Base-by-base conservation (phyloP, 2,888 invertebrate genomes). In the Argyra leucocephala region DNA sequence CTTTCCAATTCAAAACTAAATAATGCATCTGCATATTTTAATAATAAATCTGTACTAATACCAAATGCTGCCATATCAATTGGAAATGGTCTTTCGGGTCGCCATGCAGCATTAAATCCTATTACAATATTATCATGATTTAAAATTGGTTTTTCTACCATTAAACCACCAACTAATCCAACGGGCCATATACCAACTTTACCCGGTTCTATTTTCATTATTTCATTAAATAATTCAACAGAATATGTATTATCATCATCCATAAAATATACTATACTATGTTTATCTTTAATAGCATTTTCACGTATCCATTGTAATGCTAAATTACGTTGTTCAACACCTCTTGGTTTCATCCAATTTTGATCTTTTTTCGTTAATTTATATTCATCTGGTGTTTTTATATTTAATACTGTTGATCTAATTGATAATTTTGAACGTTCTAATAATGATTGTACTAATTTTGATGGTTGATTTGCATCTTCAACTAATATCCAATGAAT, bases 31-130 rank as follows among this genome's bases (percentile, higher is more conserved):
- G 88, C 86, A 72, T 88, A 85, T 22, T 85, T 82, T 5, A 90
- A 78, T 61, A 95, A 83, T 65, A 92, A 79, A 22, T 87, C 85
- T 2, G 91, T 80, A 76, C 92, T 93, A 58, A 96, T 88, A 9
- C 91, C 95, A 76, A 96, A 97, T 0, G 94, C 96, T 0, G 98
- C 98, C 98, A 99, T 99, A 75, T 99, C 98, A 57, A 96, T 87
- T 0, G 98, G 96, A 82, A 97, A 99, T 0, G 91, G 89, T 67
- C 98, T 82, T 72, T 93, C 88, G 0, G 95, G 90, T 73, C 90
- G 89, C 93, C 95, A 98, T 1, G 87, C 90, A 0, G 89, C 88
- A 74, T 85, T 86, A 74, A 81, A 86, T 0, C 83, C 83, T 15
- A 78, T 74, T 1, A 86, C 82, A 68, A 81, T 81, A 65, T 81